These are phyloP conservation scores for Nomada lathburiana DNA, from an alignment of 2,888 invertebrate species.

Conservation along the genomic window DNA sequence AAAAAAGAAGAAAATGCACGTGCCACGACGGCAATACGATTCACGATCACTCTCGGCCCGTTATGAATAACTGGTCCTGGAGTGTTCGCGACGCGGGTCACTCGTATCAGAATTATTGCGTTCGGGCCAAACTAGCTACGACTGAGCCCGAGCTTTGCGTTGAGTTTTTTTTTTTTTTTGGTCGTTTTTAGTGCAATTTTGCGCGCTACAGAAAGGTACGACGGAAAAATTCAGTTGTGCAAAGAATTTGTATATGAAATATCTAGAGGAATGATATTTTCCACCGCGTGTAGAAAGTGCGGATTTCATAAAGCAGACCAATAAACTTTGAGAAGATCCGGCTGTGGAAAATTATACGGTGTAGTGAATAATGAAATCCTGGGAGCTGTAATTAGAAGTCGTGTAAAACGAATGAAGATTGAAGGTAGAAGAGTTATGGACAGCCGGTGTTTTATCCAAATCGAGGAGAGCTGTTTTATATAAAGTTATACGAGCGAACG, in stretches of 20 bases:
- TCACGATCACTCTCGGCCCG: constrained; percentile 7
- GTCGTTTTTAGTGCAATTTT: neutral
- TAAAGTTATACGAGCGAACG: neutral
- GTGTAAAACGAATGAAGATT: neutral
- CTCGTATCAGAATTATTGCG: neutral
- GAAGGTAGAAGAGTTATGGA: constrained; percentile 1
- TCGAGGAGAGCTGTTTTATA: constrained; percentile 34
- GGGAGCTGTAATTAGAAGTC: neutral
- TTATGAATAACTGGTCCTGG: constrained; percentile 14
- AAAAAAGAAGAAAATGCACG: constrained; percentile 21
- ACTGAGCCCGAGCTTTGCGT: neutral
- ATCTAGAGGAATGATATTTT: too few species aligned
- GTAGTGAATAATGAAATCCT: too few species aligned
- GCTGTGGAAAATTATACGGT: too few species aligned
- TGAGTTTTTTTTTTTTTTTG: neutral
- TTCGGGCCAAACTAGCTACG: too few species aligned
- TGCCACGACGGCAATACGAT: constrained; percentile 10
- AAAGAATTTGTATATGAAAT: too few species aligned
- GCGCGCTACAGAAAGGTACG: neutral
- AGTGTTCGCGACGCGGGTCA: constrained; percentile 13
- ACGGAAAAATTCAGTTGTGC: neutral
- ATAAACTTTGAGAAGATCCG: too few species aligned
- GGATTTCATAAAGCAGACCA: too few species aligned
- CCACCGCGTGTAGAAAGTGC: too few species aligned
- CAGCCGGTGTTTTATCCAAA: constrained; percentile 6